Percentiles rank a stretch among this genome's conserved stretches.
These are phyloP conservation scores for Mesoclemmys tuberculata DNA, from an alignment of 2,113 vertebrate genomes.

Conservation along the genomic window DNA sequence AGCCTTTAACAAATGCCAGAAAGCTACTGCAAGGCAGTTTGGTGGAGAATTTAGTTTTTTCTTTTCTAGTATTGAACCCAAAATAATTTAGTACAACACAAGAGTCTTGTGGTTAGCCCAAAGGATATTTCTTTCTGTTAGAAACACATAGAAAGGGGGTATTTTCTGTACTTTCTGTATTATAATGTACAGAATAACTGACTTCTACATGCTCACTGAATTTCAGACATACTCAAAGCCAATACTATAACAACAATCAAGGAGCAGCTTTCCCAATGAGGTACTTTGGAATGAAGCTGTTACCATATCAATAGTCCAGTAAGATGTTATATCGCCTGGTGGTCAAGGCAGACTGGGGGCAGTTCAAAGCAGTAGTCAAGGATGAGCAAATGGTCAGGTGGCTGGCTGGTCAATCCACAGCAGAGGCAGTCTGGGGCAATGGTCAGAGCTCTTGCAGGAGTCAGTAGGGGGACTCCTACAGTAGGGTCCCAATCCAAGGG, in stretches of 20 bases:
- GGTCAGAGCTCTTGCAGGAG: too few relatives aligned
- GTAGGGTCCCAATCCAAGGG: too few relatives aligned
- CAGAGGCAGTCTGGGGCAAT: too few relatives aligned
- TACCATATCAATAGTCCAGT: not conserved
- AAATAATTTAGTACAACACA: not conserved
- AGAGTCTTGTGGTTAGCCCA: not conserved
- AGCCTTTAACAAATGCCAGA: constrained; percentile 72
- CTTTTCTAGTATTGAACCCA: constrained; percentile 58
- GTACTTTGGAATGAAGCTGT: not conserved
- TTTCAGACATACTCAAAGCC: not conserved
- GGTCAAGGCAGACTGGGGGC: too few relatives aligned
- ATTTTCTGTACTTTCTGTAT: not conserved
- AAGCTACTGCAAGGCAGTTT: constrained; percentile 50
- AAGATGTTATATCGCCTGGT: not conserved
- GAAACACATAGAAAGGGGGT: not conserved
- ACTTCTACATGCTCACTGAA: not conserved
- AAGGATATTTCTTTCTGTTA: not conserved
- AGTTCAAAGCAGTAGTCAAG: too few relatives aligned
- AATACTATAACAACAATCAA: not conserved
- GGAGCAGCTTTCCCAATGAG: not conserved
- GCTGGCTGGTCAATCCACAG: too few relatives aligned
- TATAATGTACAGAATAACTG: not conserved
- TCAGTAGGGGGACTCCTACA: too few relatives aligned
- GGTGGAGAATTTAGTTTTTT: constrained; percentile 64
- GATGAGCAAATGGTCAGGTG: too few relatives aligned